Conservation (phyloP, 2,113 vertebrate genomes). For the Microcebus murinus region DNA sequence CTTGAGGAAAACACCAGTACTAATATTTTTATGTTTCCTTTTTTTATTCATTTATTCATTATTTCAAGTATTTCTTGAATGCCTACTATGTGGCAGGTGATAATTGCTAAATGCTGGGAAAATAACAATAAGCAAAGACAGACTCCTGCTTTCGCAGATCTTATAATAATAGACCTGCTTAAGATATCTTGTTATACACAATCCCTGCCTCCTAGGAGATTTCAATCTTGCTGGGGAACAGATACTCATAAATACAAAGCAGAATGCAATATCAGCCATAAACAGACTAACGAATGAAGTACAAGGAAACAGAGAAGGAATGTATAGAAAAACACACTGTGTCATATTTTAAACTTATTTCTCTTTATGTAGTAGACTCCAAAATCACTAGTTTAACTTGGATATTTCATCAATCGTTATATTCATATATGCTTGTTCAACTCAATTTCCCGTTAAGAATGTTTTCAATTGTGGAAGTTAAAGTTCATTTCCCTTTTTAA, state of each 20-base stretch:
- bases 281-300: not conserved
- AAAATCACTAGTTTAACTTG: constrained; percentile 33
- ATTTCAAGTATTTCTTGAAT: constrained; percentile 13
- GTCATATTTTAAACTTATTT: not conserved
- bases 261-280: not conserved
- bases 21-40: not conserved
- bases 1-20: not conserved
- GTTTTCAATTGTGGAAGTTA: not conserved
- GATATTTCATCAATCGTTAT: constrained; percentile 1
- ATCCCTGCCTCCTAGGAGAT: not conserved
- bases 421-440: not conserved
- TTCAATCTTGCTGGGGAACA: not conserved
- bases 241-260: not conserved
- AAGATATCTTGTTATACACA: not conserved
- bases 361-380: not conserved
- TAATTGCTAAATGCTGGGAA: not conserved
- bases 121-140: not conserved
- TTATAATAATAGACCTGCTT: not conserved
- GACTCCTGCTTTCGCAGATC: not conserved
- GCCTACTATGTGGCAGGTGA: not conserved
- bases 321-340: constrained; percentile 18
- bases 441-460: constrained; percentile 30
- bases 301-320: not conserved
- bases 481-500: constrained; percentile 11
- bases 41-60: not conserved